phyloP scores from a whole-genome alignment of 2,888 invertebrate species.

The Epirrhoe tristata region DNA sequence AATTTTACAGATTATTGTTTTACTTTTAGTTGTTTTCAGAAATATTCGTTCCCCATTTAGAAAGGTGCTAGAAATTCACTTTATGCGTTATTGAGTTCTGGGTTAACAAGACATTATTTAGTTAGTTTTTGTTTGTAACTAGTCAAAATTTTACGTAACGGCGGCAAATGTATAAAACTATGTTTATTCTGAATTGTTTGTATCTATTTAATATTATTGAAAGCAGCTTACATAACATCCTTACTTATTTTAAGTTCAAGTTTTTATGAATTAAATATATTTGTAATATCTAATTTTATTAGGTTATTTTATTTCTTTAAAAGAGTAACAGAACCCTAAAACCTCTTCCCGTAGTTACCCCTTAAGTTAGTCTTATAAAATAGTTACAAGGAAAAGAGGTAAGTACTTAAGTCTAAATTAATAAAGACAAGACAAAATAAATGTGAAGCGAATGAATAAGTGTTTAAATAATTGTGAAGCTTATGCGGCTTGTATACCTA shows the following conservation, averaged over 20 bases:
- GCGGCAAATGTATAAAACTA: conserved; percentile 56
- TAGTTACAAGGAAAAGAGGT: too few relatives aligned
- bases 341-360: background rate
- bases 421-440: too few relatives aligned
- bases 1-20: conserved; percentile 29
- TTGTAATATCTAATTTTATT: conserved; percentile 76
- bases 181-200: conserved; percentile 56
- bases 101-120: conserved; percentile 41
- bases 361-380: too few relatives aligned
- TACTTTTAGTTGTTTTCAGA: conserved; percentile 37
- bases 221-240: conserved; percentile 71
- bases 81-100: conserved; percentile 30
- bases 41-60: conserved; percentile 45
- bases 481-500: too few relatives aligned
- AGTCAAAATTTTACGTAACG: conserved; percentile 78
- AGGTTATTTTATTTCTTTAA: conserved; percentile 50
- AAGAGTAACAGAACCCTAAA: background rate
- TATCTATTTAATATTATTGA: conserved; percentile 65
- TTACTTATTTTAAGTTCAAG: conserved; percentile 76
- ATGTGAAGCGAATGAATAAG: too few relatives aligned
- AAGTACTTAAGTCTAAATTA: too few relatives aligned
- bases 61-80: conserved; percentile 69
- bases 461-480: too few relatives aligned
- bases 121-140: conserved; percentile 64
- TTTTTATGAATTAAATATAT: conserved; percentile 82